These are phyloP conservation scores for Rhopilema esculentum DNA, from an alignment of 30 jellyfish, hydroid and myxozoan genomes.

Conservation along the genomic window DNA sequence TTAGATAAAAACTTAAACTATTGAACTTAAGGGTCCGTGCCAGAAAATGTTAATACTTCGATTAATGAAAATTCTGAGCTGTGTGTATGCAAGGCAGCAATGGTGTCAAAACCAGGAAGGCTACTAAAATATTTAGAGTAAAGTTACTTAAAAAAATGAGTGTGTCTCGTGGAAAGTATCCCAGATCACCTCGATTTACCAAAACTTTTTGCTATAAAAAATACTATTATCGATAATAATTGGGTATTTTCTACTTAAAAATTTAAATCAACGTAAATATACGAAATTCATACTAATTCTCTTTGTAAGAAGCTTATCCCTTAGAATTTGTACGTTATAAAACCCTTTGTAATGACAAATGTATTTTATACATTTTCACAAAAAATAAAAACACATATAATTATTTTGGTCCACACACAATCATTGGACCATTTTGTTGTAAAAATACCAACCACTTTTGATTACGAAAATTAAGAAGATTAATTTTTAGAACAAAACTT, in stretches of 20 bases:
- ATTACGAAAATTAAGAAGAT: background rate
- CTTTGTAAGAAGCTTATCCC: background rate
- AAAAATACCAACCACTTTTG: background rate
- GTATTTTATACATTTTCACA: background rate
- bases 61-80: too few relatives aligned
- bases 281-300: background rate
- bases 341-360: background rate
- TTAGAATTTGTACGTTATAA: background rate
- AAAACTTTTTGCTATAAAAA: too few relatives aligned
- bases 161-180: too few relatives aligned
- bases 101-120: too few relatives aligned
- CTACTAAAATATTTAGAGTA: too few relatives aligned
- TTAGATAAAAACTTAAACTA: too few relatives aligned
- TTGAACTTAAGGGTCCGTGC: too few relatives aligned
- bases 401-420: background rate
- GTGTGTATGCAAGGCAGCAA: too few relatives aligned
- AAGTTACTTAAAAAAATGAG: too few relatives aligned
- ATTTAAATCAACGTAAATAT: background rate
- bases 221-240: background rate
- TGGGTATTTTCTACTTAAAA: background rate
- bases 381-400: background rate
- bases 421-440: background rate
- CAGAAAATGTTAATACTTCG: too few relatives aligned
- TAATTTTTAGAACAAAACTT: background rate
- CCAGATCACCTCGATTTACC: too few relatives aligned